phyloP scores from a whole-genome alignment of 1,140 invertebrate genomes.

The Cydia strobilella region DNA sequence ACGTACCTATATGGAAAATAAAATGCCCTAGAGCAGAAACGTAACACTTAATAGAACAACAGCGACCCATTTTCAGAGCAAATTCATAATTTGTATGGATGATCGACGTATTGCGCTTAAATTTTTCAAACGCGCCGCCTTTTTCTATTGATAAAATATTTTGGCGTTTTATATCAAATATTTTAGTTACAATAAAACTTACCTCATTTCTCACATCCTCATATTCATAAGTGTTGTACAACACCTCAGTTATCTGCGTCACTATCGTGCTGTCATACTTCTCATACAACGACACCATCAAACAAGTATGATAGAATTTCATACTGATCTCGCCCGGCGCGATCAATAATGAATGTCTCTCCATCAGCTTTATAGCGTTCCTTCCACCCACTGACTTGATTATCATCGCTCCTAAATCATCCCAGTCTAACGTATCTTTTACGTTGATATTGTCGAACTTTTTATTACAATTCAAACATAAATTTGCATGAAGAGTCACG shows the following conservation, averaged over 20 bases:
- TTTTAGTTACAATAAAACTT: slow-evolving; percentile 38
- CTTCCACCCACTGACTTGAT: slow-evolving; percentile 75
- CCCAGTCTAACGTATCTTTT: slow-evolving; percentile 74
- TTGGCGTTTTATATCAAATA: neutral
- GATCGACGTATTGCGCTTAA: too few species aligned
- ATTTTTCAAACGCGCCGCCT: too few species aligned
- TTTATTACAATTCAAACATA: slow-evolving; percentile 77
- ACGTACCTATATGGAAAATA: too few species aligned
- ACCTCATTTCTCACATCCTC: slow-evolving; percentile 69
- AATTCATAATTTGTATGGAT: too few species aligned
- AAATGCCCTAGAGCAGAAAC: too few species aligned
- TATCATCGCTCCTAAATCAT: slow-evolving; percentile 70
- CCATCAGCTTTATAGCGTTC: slow-evolving; percentile 70
- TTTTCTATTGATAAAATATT: too few species aligned
- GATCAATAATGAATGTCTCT: slow-evolving; percentile 66
- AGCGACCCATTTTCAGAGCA: too few species aligned
- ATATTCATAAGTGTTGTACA: slow-evolving; percentile 72
- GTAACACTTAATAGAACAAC: too few species aligned
- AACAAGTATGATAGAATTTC: slow-evolving; percentile 74
- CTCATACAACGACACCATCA: slow-evolving; percentile 69
- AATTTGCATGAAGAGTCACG: slow-evolving; percentile 69
- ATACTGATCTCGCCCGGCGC: slow-evolving; percentile 65
- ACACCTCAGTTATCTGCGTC: slow-evolving; percentile 63
- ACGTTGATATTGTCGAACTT: slow-evolving; percentile 70
- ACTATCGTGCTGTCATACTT: slow-evolving; percentile 67